Evolutionary conservation across 1,140 invertebrate genomes (phyloP), one percentile per base, ranked within the genome.

Genomic region (Babylonia areolata): DNA sequence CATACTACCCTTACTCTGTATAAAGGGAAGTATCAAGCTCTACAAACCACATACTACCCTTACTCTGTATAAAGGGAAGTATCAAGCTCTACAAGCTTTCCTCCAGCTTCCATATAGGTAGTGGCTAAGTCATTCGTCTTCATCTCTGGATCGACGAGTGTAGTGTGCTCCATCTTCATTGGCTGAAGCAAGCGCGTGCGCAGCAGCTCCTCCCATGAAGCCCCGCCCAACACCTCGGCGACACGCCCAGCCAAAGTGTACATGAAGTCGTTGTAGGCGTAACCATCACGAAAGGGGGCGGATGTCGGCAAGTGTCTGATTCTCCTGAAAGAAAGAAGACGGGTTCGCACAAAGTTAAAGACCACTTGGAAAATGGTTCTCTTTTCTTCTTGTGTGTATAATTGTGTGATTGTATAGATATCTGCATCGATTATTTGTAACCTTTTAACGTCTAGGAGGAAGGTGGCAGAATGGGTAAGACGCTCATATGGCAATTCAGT

Each of bases 251-350:
- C 84, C 31, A 88, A 54, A 9, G 42, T 31, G 71, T 86, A 88
- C 85, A 84, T 84, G 83, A 83, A 88, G 73, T 88, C 86, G 81
- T 88, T 88, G 75, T 88, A 86, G 37, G 23, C 39, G 46, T 77
- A 88, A 17, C 23, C 37, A 64, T 88, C 81, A 9, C 87, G 79
- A 31, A 86, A 84, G 28, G 69, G 39, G 23, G 23, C 40, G 3
- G 54, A 6, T n/a, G 23, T n/a, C 2, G n/a, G 46, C 11, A 88
- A 54, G 40, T 73, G 85, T 5, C 58, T 51, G 9, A 88, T 40
- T 17, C 81, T 64, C 11, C 85, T 88, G n/a, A n/a, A n/a, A n/a
- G n/a, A n/a, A n/a, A n/a, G n/a, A n/a, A n/a, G n/a, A n/a, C n/a
- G n/a, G n/a, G n/a, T n/a, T n/a, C n/a, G n/a, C n/a, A n/a, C n/a